Base-by-base conservation (phyloP, 2,888 invertebrate genomes). In the Clusia tigrina region DNA sequence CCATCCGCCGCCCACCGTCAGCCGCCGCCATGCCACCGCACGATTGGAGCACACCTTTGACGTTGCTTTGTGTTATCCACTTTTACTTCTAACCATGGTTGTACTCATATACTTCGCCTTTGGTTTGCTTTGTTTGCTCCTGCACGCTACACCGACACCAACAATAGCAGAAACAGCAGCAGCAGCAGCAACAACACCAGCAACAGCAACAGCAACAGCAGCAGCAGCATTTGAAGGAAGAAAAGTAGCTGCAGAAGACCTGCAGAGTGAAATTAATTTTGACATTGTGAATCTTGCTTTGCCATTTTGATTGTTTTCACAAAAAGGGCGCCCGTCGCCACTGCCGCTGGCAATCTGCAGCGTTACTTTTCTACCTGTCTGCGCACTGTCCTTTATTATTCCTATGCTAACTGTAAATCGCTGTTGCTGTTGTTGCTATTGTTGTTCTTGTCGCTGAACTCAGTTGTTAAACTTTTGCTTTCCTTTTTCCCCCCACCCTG, bases 241-340 rank as follows among this genome's bases (percentile, higher is more conserved):
- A 32, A 32, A 12, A 32, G n/a, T n/a, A n/a, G n/a, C n/a, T n/a
- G n/a, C n/a, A 32, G 32, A 32, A 32, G 32, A 42, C n/a, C n/a
- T n/a, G n/a, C 9, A 42, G 22, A 48, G 48, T 20, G 18, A 48
- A 57, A 53, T 59, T 59, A 53, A 59, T 59, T 59, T 59, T 6
- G 22, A 59, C 59, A 38, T 59, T 53, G 38, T 59, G 53, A 53
- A 24, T 59, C 42, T 59, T 37, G 53, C 25, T 60, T 42, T 54
- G 26, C 26, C 54, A 60, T 54, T 60, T 54, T 42, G 42, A 53
- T 52, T 52, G 38, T 52, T 52, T 17, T 15, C 15, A 3, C 6
- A 42, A 42, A 42, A 17, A 10, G n/a, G 42, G 42, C n/a, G n/a
- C 32, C 12, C 32, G 32, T 32, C 32, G 6, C 12, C 32, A 32